Evolutionary conservation across 2,888 invertebrate genomes (phyloP), one percentile per base, ranked within the genome.

Genomic region (Pterostichus madidus): DNA sequence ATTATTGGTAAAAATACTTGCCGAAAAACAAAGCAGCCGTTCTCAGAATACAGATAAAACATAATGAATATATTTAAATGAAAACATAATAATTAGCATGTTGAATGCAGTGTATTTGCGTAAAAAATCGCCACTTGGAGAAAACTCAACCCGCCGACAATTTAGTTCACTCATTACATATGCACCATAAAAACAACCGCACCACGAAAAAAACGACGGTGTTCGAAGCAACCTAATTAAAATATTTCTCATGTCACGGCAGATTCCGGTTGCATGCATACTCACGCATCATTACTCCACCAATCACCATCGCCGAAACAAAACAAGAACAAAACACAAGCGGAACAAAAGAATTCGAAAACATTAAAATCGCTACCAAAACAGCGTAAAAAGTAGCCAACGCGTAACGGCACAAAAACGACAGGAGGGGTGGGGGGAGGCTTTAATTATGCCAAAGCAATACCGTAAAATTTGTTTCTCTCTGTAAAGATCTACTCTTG

Each of bases 221-320:
- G 39, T 39, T 5, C 39, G 8, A 39, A 39, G 39, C 39, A 39
- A 59, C 79, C 68, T 61, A 80, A 80, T 80, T 80, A 80, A 80
- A 80, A 80, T 77, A 77, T 80, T 79, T 79, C 78, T 80, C 80
- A 80, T 68, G 80, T 80, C 80, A 80, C 80, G 53, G 80, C 49
- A 44, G 80, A 80, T 64, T 80, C 80, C 80, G 68, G 52, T 52
- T 68, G 49, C 35, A 68, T 64, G 68, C 68, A 64, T 80, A 52
- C 61, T 64, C 68, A 80, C 52, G 80, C 49, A 35, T 80, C 80
- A 80, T 80, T 64, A 80, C 35, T 52, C 24, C 68, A 15, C 68
- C 68, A 71, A 71, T 71, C 68, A 71, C 15, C 46, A 5, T 11
- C 64, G 49, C 52, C 49, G n/a, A 24, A 59, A n/a, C 10, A 10